Percentiles rank a stretch among this genome's conserved stretches.
Evolutionary conservation across 2,797 vertebrate species (phyloP).

Genomic region (Atherinosoma microstoma): DNA sequence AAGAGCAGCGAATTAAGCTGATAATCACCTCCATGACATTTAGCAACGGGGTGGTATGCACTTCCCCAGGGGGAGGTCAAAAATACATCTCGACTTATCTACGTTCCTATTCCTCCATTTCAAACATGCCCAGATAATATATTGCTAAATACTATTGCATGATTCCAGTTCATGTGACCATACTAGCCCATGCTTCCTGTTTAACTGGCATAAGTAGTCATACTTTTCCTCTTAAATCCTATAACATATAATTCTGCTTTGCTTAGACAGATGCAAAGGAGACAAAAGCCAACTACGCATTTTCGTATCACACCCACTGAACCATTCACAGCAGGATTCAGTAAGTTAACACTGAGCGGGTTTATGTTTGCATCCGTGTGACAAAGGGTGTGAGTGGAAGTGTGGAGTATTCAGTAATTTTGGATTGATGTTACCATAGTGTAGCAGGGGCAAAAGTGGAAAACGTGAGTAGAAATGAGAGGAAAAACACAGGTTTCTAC

Average conservation of each 20-base stretch:
- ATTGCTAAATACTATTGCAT: not conserved
- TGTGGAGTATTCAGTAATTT: conserved; percentile 14
- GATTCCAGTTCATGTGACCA: conserved; percentile 6
- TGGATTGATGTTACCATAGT: conserved; percentile 33
- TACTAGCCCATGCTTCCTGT: conserved; percentile 16
- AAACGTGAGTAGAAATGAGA: conserved; percentile 15
- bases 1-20: conserved; percentile 48
- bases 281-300: conserved; percentile 25
- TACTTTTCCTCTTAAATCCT: conserved; percentile 4
- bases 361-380: conserved; percentile 39
- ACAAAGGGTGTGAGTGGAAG: conserved; percentile 32
- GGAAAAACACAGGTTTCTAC: conserved; percentile 17
- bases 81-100: conserved; percentile 17
- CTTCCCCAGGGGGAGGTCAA: not conserved
- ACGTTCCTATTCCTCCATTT: not conserved
- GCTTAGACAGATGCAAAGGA: conserved; percentile 26
- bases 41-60: conserved; percentile 20
- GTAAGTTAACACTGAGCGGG: conserved; percentile 46
- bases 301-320: conserved; percentile 43
- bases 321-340: conserved; percentile 43
- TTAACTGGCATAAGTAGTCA: conserved; percentile 9
- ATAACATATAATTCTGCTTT: conserved; percentile 5
- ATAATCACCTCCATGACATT: conserved; percentile 60
- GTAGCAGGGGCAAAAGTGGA: conserved; percentile 15
- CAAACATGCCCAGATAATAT: not conserved